These are phyloP conservation scores for Hemistola chrysoprasaria DNA, from an alignment of 2,888 invertebrate genomes.

Conservation along the genomic window DNA sequence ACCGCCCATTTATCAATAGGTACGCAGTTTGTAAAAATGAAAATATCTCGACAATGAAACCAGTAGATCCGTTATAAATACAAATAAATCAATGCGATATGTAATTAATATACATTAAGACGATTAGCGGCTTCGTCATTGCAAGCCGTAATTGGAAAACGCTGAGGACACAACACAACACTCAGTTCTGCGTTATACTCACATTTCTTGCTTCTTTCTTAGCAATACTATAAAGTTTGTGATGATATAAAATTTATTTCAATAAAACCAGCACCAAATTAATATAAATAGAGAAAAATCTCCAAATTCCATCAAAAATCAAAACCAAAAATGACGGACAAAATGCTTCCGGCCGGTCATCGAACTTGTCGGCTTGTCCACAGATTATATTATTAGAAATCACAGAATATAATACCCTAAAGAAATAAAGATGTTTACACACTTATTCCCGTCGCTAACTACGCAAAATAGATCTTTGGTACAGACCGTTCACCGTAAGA, in stretches of 20 bases:
- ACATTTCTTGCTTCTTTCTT: constrained; percentile 30
- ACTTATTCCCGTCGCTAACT: no score
- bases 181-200: constrained; percentile 33
- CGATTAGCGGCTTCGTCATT: constrained; percentile 60
- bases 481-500: no score
- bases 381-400: no score
- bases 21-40: no score
- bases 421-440: no score
- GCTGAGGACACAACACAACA: constrained; percentile 31
- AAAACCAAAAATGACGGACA: constrained; percentile 68
- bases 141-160: constrained; percentile 30
- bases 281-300: constrained; percentile 31
- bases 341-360: constrained; percentile 60
- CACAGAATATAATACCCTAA: no score
- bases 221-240: constrained; percentile 3
- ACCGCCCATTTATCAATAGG: no score
- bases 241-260: constrained; percentile 12
- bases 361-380: constrained; percentile 32
- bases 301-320: constrained; percentile 38
- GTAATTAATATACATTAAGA: constrained; percentile 43
- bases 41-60: no score
- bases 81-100: constrained; percentile 9
- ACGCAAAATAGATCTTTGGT: no score
- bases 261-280: constrained; percentile 36
- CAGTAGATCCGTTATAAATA: no score